Conservation (phyloP, 2,888 invertebrate species). For the Atherix ibis region DNA sequence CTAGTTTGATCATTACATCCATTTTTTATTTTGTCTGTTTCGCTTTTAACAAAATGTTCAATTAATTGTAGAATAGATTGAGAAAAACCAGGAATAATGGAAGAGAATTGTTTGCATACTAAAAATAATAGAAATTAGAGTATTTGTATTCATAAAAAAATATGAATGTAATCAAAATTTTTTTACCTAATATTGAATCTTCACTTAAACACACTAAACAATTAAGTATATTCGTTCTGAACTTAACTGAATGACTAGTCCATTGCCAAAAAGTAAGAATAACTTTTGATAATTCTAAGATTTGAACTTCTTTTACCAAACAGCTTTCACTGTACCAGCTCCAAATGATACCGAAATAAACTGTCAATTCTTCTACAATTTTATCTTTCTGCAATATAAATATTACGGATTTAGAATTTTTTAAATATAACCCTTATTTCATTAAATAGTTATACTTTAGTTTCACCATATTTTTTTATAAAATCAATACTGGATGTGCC, state of each 20-base stretch:
- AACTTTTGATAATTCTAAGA: conserved; percentile 15
- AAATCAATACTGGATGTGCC: conserved; percentile 20
- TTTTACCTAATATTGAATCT: conserved; percentile 19
- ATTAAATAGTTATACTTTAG: conserved; percentile 13
- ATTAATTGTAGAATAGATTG: conserved; percentile 24
- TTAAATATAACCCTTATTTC: not conserved
- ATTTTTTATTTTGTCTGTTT: conserved; percentile 19
- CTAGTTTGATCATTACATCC: conserved; percentile 11
- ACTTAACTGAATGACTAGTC: conserved; percentile 21
- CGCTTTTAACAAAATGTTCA: conserved; percentile 19
- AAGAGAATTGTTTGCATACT: conserved; percentile 24
- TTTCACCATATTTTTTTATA: conserved; percentile 23
- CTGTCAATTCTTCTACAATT: conserved; percentile 20
- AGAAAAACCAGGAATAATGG: conserved; percentile 16
- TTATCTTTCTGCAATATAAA: conserved; percentile 14
- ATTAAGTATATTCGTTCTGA: conserved; percentile 19
- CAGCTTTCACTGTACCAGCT: conserved; percentile 23
- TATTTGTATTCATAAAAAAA: too few species aligned
- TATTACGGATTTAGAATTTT: not conserved
- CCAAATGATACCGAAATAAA: conserved; percentile 20
- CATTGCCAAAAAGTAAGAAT: conserved; percentile 26
- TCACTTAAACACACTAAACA: conserved; percentile 22
- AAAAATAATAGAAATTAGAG: conserved; percentile 4
- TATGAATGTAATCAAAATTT: too few species aligned
- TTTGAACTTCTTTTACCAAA: conserved; percentile 18